These are phyloP conservation scores for Sciurus carolinensis DNA, from an alignment of 2,797 vertebrate species.

Conservation along the genomic window DNA sequence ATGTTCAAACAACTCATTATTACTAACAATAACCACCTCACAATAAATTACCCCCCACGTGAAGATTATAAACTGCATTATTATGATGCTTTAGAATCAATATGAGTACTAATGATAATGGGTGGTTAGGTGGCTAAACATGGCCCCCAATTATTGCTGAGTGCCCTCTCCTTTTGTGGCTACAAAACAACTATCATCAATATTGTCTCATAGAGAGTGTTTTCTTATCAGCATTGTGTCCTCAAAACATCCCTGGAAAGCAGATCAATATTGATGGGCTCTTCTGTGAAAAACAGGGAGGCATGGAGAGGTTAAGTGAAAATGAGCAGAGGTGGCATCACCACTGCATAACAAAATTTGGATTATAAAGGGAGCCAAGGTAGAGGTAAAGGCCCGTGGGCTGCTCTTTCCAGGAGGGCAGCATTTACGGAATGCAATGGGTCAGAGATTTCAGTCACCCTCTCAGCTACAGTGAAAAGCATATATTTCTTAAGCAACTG, in stretches of 20 bases:
- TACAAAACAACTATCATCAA: conserved; percentile 75
- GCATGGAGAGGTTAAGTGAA: conserved; percentile 67
- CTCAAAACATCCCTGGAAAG: conserved; percentile 76
- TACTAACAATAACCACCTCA: conserved; percentile 68
- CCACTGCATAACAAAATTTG: conserved; percentile 30
- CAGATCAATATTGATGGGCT: conserved; percentile 62
- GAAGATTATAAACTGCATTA: conserved; percentile 65
- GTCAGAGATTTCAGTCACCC: conserved; percentile 49
- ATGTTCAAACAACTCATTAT: conserved; percentile 70
- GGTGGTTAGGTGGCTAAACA: conserved; percentile 70
- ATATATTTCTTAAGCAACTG: conserved; percentile 50
- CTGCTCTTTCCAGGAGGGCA: conserved; percentile 20
- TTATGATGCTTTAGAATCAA: conserved; percentile 76
- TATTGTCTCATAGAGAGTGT: conserved; percentile 71
- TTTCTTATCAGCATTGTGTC: conserved; percentile 74
- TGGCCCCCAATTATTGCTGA: conserved; percentile 67
- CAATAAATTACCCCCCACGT: conserved; percentile 64
- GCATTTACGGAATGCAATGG: neutral
- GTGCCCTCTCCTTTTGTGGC: conserved; percentile 72
- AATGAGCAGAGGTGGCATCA: neutral
- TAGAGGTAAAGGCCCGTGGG: conserved; percentile 32
- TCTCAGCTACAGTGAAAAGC: conserved; percentile 50
- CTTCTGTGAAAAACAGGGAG: conserved; percentile 64
- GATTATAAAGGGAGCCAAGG: conserved; percentile 53
- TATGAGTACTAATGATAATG: conserved; percentile 62